phyloP scores from a whole-genome alignment of 2,797 vertebrate species.

The Mormyrus proboscirostris region DNA sequence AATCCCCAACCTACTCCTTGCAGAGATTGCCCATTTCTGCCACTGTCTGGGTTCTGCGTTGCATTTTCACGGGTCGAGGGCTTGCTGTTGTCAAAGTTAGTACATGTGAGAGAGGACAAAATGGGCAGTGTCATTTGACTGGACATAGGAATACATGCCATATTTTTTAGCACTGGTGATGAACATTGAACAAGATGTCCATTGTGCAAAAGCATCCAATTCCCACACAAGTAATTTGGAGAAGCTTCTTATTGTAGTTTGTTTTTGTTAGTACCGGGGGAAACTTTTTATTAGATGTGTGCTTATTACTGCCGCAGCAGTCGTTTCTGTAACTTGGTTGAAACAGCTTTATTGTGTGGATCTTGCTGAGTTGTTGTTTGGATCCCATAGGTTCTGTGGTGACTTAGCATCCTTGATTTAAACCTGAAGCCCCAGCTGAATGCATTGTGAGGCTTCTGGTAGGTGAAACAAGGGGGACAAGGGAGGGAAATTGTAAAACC shows the following conservation, averaged over 20 bases:
- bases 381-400: background rate
- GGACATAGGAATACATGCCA: background rate
- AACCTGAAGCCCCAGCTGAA: background rate
- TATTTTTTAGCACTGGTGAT: background rate
- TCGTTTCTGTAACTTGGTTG: slow-evolving; percentile 6
- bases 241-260: slow-evolving; percentile 2
- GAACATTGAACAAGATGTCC: background rate
- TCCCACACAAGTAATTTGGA: slow-evolving; percentile 1
- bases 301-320: background rate
- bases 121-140: background rate
- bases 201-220: background rate
- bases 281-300: background rate
- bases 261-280: background rate
- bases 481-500: background rate
- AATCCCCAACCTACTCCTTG: background rate
- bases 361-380: background rate
- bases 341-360: background rate
- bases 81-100: background rate
- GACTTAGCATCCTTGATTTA: background rate
- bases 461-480: background rate
- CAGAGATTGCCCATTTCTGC: background rate
- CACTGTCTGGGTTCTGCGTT: background rate
- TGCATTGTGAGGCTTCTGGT: background rate
- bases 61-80: background rate
- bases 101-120: background rate